Evolutionary conservation across 1,140 invertebrate genomes (phyloP).

Genomic region (Drosophila parvula): DNA sequence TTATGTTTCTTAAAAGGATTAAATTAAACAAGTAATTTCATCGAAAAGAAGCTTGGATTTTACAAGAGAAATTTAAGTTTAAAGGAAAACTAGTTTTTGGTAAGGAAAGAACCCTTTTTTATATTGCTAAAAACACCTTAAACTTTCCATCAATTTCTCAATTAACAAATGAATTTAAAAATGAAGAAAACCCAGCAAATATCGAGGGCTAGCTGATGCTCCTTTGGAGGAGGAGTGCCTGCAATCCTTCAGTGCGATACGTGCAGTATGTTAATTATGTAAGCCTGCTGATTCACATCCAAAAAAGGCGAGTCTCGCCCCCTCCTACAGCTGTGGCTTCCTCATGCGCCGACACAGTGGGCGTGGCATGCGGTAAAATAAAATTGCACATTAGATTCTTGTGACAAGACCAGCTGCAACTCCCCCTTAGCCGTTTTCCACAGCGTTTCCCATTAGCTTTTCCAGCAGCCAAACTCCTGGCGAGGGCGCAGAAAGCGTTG

Average conservation of each 20-base stretch:
- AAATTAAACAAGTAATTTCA: no score
- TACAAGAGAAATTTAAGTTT: no score
- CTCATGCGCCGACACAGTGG: constrained; percentile 22
- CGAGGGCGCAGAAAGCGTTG: constrained; percentile 68
- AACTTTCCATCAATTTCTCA: no score
- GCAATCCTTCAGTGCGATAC: background rate
- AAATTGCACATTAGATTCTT: constrained; percentile 68
- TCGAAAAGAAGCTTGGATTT: no score
- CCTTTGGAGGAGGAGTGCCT: constrained; percentile 1
- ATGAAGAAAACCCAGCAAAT: no score
- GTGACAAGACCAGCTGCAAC: constrained; percentile 29
- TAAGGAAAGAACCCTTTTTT: no score
- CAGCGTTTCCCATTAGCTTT: constrained; percentile 10
- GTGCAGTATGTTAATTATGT: constrained; percentile 40
- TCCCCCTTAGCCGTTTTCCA: background rate
- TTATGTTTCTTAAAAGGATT: background rate
- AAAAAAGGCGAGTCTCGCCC: constrained; percentile 23
- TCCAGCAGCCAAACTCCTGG: constrained; percentile 27
- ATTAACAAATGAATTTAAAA: background rate
- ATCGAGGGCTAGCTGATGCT: background rate
- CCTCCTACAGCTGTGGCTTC: constrained; percentile 5
- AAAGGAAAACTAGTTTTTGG: no score
- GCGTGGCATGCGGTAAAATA: constrained; percentile 62
- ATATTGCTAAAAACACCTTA: no score
- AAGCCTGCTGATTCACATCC: constrained; percentile 27